Evolutionary conservation across 2,888 invertebrate species (phyloP).

Genomic region (Azorinus chamasolen): DNA sequence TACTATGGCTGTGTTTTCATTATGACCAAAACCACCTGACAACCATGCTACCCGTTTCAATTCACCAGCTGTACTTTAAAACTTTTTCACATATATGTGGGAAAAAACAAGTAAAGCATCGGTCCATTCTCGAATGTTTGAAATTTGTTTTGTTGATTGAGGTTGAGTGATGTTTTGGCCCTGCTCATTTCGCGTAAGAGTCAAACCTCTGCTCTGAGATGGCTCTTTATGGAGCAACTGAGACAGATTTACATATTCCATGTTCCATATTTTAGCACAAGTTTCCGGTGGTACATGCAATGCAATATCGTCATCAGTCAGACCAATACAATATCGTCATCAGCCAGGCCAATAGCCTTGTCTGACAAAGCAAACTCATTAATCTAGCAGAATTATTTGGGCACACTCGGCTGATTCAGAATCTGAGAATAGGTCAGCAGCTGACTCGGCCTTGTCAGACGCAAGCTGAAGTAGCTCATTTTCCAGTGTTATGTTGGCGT

Average conservation of each 20-base stretch:
- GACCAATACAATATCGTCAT: no score
- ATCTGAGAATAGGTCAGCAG: no score
- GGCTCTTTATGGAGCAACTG: neutral
- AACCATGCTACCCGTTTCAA: constrained; percentile 36
- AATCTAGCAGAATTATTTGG: no score
- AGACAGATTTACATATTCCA: neutral
- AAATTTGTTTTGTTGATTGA: neutral
- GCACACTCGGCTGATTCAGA: no score
- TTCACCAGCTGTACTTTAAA: neutral
- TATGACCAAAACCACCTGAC: constrained; percentile 13
- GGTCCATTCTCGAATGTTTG: constrained; percentile 4
- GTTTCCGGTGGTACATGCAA: neutral
- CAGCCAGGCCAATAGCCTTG: no score
- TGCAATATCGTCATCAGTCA: neutral
- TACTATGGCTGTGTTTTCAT: constrained; percentile 15
- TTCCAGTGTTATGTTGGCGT: no score
- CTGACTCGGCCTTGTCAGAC: no score
- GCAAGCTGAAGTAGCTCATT: no score
- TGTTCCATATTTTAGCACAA: neutral
- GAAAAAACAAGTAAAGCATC: constrained; percentile 6
- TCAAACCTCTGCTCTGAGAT: neutral
- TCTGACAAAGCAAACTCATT: no score
- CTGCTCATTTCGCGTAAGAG: neutral
- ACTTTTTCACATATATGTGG: neutral
- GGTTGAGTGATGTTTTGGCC: neutral